Base-by-base conservation (phyloP, 53 echinoderm and acorn worm genomes). In the Antedon mediterranea region DNA sequence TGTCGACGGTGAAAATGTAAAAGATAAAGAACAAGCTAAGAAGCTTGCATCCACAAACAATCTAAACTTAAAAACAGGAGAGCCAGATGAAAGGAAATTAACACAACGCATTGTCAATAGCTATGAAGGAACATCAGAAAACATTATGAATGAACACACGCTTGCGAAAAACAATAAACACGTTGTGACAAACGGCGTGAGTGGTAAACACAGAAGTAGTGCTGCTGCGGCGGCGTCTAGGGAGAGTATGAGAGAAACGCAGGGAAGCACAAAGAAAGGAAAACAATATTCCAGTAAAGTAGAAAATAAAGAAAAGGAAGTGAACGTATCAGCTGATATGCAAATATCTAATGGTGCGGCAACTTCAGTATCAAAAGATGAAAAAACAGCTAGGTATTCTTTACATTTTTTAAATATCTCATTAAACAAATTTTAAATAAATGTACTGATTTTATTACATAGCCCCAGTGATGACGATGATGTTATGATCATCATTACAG, bases 111-210 rank as follows among this genome's bases (percentile, higher is more conserved):
- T 86, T 80, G 94, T 94, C 81, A 94, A 94, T 75, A 90, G 93
- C 72, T 90, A 89, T 43, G 92, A 98, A 31, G 90, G 88, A 74
- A 84, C 90, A 34, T 89, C 88, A 79, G 98, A 98, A 79, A 98
- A 98, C 79, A 82, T 98, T 34, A 93, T 87, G 57, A 98, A 98
- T 71, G 98, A 98, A 77, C 92, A 91, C 87, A 87, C 87, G 71
- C 93, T 79, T 14, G 88, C 85, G 9, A 91, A 91, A 78, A 90
- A 93, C 72, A 82, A 89, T 57, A 89, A 89, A 72, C 94, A 94
- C 72, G 89, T 81, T 71, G 75, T 86, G 28, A 3, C 57, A 57
- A 57, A 57, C 26, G 57, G 57, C 20, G 57, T 57, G 23, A 37
- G 4, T 6, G 57, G 57, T 26, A 13, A 26, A 18, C 57, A 57